Conservation (phyloP, 1,140 invertebrate genomes). For the Laupala kohalensis region DNA sequence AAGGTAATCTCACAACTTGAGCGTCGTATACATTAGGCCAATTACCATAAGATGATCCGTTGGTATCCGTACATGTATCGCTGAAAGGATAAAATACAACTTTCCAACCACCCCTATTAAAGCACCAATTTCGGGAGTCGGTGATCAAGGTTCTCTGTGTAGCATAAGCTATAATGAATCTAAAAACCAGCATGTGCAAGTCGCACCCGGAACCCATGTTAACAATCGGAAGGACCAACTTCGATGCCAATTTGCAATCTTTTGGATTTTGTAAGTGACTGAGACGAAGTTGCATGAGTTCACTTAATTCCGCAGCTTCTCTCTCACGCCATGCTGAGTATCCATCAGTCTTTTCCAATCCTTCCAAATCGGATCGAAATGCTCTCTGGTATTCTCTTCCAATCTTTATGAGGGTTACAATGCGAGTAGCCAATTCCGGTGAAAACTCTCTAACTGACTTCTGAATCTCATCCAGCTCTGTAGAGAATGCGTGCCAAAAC, state of each 20-base stretch:
- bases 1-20: constrained; percentile 80
- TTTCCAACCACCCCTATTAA: constrained; percentile 87
- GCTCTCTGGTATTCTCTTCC: too few species aligned
- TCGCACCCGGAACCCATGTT: constrained; percentile 92
- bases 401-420: too few species aligned
- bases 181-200: constrained; percentile 93
- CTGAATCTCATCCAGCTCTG: too few species aligned
- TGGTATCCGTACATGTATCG: constrained; percentile 60
- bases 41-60: constrained; percentile 38
- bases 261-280: constrained; percentile 76
- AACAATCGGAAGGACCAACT: constrained; percentile 94
- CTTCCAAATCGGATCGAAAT: too few species aligned
- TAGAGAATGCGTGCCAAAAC: too few species aligned
- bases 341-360: constrained; percentile 64
- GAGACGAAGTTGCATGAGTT: constrained; percentile 69
- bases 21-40: constrained; percentile 49
- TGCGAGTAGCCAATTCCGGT: too few species aligned
- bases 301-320: constrained; percentile 64
- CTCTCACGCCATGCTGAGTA: constrained; percentile 65
- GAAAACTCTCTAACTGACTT: too few species aligned
- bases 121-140: constrained; percentile 90
- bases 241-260: constrained; percentile 73
- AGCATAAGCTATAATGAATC: constrained; percentile 90
- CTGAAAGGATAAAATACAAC: constrained; percentile 87
- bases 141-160: constrained; percentile 86